These are phyloP conservation scores for Rhingia rostrata DNA, from an alignment of 2,888 invertebrate species.

Conservation along the genomic window DNA sequence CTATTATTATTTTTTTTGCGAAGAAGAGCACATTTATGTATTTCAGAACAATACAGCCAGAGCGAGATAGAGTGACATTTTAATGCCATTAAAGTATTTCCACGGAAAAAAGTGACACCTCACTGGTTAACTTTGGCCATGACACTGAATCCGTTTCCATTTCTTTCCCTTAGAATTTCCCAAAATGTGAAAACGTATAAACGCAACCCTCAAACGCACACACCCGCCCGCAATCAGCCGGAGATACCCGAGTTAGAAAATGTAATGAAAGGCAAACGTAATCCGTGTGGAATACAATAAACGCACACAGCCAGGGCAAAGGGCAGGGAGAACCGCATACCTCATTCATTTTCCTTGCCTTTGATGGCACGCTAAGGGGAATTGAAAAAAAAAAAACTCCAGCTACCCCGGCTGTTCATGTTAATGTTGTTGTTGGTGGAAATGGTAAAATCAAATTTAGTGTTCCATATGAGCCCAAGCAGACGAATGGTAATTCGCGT, in stretches of 20 bases:
- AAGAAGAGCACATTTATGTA: constrained; percentile 2
- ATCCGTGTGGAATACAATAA: constrained; percentile 41
- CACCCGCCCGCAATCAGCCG: constrained; percentile 48
- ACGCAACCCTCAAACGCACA: constrained; percentile 58
- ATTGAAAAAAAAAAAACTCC: constrained; percentile 55
- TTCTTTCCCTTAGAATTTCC: constrained; percentile 69
- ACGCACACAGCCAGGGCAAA: constrained; percentile 34
- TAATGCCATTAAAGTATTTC: constrained; percentile 56
- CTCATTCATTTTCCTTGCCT: constrained; percentile 43
- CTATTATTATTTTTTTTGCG: constrained; percentile 29
- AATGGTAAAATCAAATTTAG: constrained; percentile 48
- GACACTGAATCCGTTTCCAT: constrained; percentile 72
- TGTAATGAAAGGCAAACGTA: constrained; percentile 13
- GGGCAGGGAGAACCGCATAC: constrained; percentile 13
- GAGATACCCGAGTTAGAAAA: constrained; percentile 25
- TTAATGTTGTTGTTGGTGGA: constrained; percentile 27
- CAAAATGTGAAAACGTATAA: constrained; percentile 47
- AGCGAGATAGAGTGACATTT: constrained; percentile 58
- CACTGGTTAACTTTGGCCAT: constrained; percentile 67
- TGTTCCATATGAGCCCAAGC: constrained; percentile 33
- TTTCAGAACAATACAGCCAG: not conserved
- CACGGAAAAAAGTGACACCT: constrained; percentile 56
- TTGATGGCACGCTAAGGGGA: constrained; percentile 23
- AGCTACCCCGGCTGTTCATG: constrained; percentile 37
- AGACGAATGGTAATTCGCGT: constrained; percentile 47